Evolutionary conservation across 2,113 vertebrate species (phyloP), one percentile per base, ranked within the genome.

Genomic region (Archilochus colubris): DNA sequence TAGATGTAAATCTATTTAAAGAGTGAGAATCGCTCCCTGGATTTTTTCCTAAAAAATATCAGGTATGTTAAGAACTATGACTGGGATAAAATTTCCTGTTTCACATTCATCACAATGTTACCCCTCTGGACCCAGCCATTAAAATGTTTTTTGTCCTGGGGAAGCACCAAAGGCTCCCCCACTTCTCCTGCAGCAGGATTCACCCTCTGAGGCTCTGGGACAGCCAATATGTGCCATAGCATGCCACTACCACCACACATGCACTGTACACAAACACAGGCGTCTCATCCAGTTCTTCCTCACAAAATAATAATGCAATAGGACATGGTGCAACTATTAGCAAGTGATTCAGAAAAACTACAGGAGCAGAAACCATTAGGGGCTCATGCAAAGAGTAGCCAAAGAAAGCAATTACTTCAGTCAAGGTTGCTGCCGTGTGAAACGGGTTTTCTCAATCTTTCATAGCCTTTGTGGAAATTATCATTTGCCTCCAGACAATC

Each of bases 111-210:
- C 44, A 70, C 67, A 17, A 2, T 2, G 9, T 8, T 23, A 20
- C 6, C 16, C 25, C 40, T 48, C 81, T 10, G 12, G 66, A 59
- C 20, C 30, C 50, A 57, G 58, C 18, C 53, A 31, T 11, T 30
- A 27, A 54, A 78, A 84, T 0, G 0, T 13, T 40, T 15, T 48
- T 6, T 6, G 1, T 1, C 2, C 0, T 4, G 31, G 40, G 21
- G 33, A 53, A 69, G 33, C 75, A 15, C 6, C 0, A 0, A 31
- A 53, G 46, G 72, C 80, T 88, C 68, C 3, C 21, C 28, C 55
- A 0, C 27, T 44, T 53, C 78, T 51, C 30, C 89, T 12, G 1
- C 38, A 3, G 33, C 40, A 23, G 58, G 27, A 36, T 28, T 25
- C 20, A 7, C n/a, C 12, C 57, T 6, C 38, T 1, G 3, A 0